A percentile compares a stretch with the other conserved stretches of the same genome.
These are phyloP conservation scores for Apocrypta bakeri DNA, from an alignment of 1,140 invertebrate species.

Conservation along the genomic window DNA sequence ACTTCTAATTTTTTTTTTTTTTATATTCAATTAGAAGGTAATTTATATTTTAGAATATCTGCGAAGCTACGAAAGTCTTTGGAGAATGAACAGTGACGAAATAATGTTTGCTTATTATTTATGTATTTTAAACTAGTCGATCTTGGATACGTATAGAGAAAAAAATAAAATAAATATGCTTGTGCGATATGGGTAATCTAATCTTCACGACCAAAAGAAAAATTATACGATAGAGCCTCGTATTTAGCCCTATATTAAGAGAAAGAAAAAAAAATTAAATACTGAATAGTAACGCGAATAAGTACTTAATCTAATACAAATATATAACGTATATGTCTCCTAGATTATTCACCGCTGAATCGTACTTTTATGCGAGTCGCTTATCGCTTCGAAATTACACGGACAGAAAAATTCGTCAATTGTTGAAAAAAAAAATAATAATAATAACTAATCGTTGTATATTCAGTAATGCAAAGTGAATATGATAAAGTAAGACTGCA, in stretches of 20 bases:
- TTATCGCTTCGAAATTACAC: conserved; percentile 30
- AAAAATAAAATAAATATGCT: too few relatives aligned
- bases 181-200: too few relatives aligned
- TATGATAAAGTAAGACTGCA: too few relatives aligned
- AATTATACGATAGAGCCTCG: not conserved
- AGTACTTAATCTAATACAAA: conserved; percentile 34
- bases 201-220: not conserved
- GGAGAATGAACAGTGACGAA: not conserved
- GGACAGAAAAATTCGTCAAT: too few relatives aligned
- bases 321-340: not conserved
- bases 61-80: not conserved
- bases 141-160: not conserved
- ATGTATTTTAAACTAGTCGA: not conserved
- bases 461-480: too few relatives aligned
- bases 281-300: conserved; percentile 31
- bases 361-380: conserved; percentile 12
- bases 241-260: not conserved
- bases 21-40: not conserved
- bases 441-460: too few relatives aligned
- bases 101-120: not conserved
- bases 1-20: not conserved
- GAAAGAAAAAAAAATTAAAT: conserved; percentile 23
- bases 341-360: conserved; percentile 1
- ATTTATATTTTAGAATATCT: not conserved
- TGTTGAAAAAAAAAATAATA: too few relatives aligned